A percentile compares a stretch with the other conserved stretches of the same genome.
phyloP scores from a whole-genome alignment of 2,888 invertebrate species.

The Disparrhopalites patrizii region DNA sequence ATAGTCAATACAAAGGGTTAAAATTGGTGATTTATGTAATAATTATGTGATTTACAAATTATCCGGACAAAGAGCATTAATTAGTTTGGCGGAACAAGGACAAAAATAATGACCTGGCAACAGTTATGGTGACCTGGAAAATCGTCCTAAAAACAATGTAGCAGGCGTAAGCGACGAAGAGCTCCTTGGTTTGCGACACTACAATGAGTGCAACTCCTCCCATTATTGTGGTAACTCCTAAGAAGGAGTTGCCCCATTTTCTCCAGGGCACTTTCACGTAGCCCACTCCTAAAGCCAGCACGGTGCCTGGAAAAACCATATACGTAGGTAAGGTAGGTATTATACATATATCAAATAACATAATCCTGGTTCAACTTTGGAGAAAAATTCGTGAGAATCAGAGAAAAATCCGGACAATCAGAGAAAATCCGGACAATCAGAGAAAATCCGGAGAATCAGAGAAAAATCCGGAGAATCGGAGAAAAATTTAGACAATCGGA shows the following conservation, averaged over 20 bases:
- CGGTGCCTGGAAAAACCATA: too few species aligned
- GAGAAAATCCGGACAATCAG: too few species aligned
- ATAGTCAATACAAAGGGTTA: slow-evolving; percentile 53
- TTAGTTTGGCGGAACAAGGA: too few species aligned
- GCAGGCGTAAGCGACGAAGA: slow-evolving; percentile 67
- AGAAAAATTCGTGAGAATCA: too few species aligned
- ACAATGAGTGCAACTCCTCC: slow-evolving; percentile 55
- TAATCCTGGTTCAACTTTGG: background rate
- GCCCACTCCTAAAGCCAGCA: slow-evolving; percentile 56
- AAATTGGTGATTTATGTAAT: background rate
- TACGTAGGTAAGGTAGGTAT: too few species aligned
- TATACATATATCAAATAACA: slow-evolving; percentile 1
- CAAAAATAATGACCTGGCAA: slow-evolving; percentile 64
- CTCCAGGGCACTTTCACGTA: slow-evolving; percentile 57
- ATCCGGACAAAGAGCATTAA: too few species aligned
- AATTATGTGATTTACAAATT: background rate
- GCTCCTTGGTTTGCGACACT: slow-evolving; percentile 58
- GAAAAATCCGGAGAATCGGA: too few species aligned
- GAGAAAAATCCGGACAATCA: slow-evolving; percentile 63
- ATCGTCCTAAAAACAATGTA: slow-evolving; percentile 72
- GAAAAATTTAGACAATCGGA: too few species aligned
- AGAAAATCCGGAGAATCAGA: too few species aligned
- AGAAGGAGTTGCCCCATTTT: slow-evolving; percentile 54
- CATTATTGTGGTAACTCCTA: slow-evolving; percentile 55
- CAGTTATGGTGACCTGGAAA: slow-evolving; percentile 75